Percentiles rank a stretch among this genome's conserved stretches.
Evolutionary conservation across 1,140 invertebrate species (phyloP).

Genomic region (Charaxes varanes): DNA sequence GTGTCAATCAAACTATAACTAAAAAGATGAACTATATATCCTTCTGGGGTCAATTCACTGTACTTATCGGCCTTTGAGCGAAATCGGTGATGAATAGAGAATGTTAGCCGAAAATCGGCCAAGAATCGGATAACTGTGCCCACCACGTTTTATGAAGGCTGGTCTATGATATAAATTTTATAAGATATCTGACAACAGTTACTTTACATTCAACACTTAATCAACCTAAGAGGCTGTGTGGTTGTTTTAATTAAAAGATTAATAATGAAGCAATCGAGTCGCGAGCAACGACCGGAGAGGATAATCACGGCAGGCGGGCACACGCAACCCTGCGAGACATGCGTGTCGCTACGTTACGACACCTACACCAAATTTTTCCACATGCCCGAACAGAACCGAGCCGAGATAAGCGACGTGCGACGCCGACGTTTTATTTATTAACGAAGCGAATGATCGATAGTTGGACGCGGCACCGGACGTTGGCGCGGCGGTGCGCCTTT

Average conservation of each 20-base stretch:
- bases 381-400: slow-evolving; percentile 70
- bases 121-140: no score
- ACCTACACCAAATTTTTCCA: slow-evolving; percentile 72
- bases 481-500: slow-evolving; percentile 61
- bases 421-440: slow-evolving; percentile 72
- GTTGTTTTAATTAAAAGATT: slow-evolving; percentile 62
- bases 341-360: slow-evolving; percentile 68
- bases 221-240: slow-evolving; percentile 10
- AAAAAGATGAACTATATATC: no score
- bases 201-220: slow-evolving; percentile 10
- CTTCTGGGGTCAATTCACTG: no score
- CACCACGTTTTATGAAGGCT: no score
- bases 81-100: no score
- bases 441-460: slow-evolving; percentile 73
- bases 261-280: slow-evolving; percentile 50
- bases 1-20: no score
- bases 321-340: slow-evolving; percentile 62
- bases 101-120: no score
- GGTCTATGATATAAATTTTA: no score
- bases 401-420: slow-evolving; percentile 65
- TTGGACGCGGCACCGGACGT: slow-evolving; percentile 67
- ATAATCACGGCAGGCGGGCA: slow-evolving; percentile 49
- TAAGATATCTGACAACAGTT: neutral
- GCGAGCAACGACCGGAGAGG: slow-evolving; percentile 47
- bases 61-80: no score